Evolutionary conservation across 2,888 invertebrate genomes (phyloP).

Genomic region (Selenia dentaria): DNA sequence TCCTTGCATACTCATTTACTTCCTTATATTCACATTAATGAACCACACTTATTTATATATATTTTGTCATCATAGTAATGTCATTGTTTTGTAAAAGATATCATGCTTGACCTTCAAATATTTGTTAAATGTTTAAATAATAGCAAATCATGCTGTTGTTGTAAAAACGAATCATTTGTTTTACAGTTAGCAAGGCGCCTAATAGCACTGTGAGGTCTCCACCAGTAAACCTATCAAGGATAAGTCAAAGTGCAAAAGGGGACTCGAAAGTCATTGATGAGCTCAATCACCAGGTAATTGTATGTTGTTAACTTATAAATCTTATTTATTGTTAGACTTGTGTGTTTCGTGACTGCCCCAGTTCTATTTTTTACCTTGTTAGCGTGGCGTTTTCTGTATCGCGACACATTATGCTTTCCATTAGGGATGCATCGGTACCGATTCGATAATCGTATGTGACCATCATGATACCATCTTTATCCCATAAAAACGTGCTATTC

Average conservation of each 20-base stretch:
- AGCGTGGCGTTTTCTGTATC: too few relatives aligned
- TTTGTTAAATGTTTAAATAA: background rate
- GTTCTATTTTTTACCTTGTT: too few relatives aligned
- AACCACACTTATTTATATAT: slow-evolving; percentile 4
- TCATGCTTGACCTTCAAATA: background rate
- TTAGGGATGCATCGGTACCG: too few relatives aligned
- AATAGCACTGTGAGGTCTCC: slow-evolving; percentile 57
- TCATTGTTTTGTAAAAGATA: background rate
- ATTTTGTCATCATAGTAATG: background rate
- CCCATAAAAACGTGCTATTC: too few relatives aligned
- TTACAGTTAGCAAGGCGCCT: slow-evolving; percentile 67
- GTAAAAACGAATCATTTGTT: too few relatives aligned
- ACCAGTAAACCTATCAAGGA: slow-evolving; percentile 67
- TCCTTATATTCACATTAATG: slow-evolving; percentile 2
- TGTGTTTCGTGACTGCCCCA: too few relatives aligned
- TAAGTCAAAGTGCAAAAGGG: slow-evolving; percentile 75
- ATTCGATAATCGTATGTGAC: too few relatives aligned
- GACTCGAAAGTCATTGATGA: slow-evolving; percentile 77
- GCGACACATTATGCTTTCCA: too few relatives aligned
- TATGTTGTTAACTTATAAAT: slow-evolving; percentile 13
- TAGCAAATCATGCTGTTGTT: too few relatives aligned
- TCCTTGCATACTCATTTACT: slow-evolving; percentile 8
- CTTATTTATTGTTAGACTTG: slow-evolving; percentile 10
- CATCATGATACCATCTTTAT: too few relatives aligned
- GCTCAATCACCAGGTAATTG: slow-evolving; percentile 70